Evolutionary conservation across 1,140 invertebrate genomes (phyloP).

Genomic region (Agraylea sexmaculata): DNA sequence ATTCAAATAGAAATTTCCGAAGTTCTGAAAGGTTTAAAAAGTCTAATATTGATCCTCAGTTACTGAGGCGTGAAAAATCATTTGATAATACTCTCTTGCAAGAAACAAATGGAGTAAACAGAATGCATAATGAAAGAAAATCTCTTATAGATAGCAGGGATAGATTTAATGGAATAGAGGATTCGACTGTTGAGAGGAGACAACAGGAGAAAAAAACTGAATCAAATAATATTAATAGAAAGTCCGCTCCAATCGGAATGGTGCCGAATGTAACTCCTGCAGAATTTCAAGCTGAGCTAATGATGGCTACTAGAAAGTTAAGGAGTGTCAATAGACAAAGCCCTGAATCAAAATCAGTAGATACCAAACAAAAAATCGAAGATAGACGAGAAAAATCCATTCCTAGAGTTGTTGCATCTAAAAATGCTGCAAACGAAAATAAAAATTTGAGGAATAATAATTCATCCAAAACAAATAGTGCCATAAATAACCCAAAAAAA

Average conservation of each 20-base stretch:
- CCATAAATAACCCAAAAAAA: conserved; percentile 12
- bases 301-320: conserved; percentile 50
- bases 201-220: conserved; percentile 16
- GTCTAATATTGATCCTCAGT: conserved; percentile 27
- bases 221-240: conserved; percentile 23
- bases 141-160: conserved; percentile 27
- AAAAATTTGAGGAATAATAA: conserved; percentile 9
- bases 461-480: conserved; percentile 10
- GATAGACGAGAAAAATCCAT: conserved; percentile 7
- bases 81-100: conserved; percentile 33
- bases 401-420: conserved; percentile 4
- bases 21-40: conserved; percentile 38
- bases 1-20: conserved; percentile 36
- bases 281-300: conserved; percentile 55
- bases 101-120: conserved; percentile 27
- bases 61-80: conserved; percentile 38
- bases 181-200: conserved; percentile 13
- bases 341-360: conserved; percentile 3
- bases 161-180: conserved; percentile 17
- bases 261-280: conserved; percentile 47
- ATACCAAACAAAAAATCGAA: conserved; percentile 6
- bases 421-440: conserved; percentile 2
- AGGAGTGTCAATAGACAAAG: conserved; percentile 25
- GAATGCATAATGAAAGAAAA: conserved; percentile 31
- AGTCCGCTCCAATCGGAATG: conserved; percentile 42